A percentile compares a stretch with the other conserved stretches of the same genome.
These are phyloP conservation scores for Pheosia gnoma DNA, from an alignment of 2,888 invertebrate genomes.

Conservation along the genomic window DNA sequence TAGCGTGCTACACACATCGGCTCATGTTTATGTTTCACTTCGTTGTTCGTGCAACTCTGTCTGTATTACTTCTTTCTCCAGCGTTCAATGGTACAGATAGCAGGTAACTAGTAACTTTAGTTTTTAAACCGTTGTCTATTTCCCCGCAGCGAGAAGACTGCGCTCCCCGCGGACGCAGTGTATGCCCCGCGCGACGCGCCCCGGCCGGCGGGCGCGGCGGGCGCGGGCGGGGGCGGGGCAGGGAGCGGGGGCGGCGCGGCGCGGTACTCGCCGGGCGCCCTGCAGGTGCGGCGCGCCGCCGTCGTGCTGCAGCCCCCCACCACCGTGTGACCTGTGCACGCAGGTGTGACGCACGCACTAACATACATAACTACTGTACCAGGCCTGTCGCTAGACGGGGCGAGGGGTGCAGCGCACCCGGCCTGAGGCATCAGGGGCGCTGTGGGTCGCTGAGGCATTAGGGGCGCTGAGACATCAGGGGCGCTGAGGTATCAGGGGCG, in stretches of 20 bases:
- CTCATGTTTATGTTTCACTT: no score
- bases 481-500: no score
- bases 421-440: no score
- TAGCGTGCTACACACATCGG: no score
- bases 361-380: conserved; percentile 14
- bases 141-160: conserved; percentile 76
- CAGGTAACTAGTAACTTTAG: neutral
- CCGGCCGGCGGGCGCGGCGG: conserved; percentile 77
- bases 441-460: no score
- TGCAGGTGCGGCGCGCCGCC: conserved; percentile 94
- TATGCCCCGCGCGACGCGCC: conserved; percentile 81
- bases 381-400: no score
- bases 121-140: neutral
- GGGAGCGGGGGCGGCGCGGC: conserved; percentile 87
- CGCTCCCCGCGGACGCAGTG: conserved; percentile 90
- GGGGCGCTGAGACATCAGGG: no score
- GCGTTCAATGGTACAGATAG: no score
- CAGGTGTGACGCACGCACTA: conserved; percentile 53
- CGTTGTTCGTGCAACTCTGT: no score
- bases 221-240: conserved; percentile 85
- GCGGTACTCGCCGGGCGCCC: conserved; percentile 90
- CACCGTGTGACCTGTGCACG: conserved; percentile 82
- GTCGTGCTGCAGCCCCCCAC: conserved; percentile 95
- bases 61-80: no score
- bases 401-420: no score